These are phyloP conservation scores for Bombus huntii DNA, from an alignment of 1,140 invertebrate genomes.

Conservation along the genomic window DNA sequence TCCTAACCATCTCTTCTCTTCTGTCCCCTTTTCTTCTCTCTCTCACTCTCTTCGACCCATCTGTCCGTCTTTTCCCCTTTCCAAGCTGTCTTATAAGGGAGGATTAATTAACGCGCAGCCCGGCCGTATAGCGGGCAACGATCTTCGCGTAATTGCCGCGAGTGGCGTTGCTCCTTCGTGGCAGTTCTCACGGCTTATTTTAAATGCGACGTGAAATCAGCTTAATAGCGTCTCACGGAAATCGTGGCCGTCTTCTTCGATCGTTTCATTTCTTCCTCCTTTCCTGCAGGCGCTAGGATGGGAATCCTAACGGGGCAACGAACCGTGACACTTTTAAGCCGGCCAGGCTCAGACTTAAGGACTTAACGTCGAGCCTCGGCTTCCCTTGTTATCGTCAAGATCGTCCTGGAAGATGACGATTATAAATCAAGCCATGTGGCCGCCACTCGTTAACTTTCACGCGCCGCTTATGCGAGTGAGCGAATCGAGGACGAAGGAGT, in stretches of 20 bases:
- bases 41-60: neutral
- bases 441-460: constrained; percentile 40
- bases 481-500: constrained; percentile 8
- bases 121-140: constrained; percentile 24
- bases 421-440: constrained; percentile 42
- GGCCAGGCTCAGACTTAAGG: constrained; percentile 76
- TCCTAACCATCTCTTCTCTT: neutral
- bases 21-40: too few species aligned
- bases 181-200: constrained; percentile 70
- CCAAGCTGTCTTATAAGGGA: constrained; percentile 15
- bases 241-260: constrained; percentile 33
- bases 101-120: constrained; percentile 62
- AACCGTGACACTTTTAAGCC: constrained; percentile 77
- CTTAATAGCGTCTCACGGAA: constrained; percentile 65
- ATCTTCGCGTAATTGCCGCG: constrained; percentile 62
- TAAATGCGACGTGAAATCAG: constrained; percentile 75
- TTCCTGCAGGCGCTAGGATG: neutral
- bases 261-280: neutral
- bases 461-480: neutral
- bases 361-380: constrained; percentile 71
- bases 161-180: constrained; percentile 51
- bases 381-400: constrained; percentile 57
- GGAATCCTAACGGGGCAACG: constrained; percentile 65
- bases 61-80: constrained; percentile 20
- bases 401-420: constrained; percentile 48